These are phyloP conservation scores for Drosophila birchii DNA, from an alignment of 2,888 invertebrate genomes.

Conservation along the genomic window DNA sequence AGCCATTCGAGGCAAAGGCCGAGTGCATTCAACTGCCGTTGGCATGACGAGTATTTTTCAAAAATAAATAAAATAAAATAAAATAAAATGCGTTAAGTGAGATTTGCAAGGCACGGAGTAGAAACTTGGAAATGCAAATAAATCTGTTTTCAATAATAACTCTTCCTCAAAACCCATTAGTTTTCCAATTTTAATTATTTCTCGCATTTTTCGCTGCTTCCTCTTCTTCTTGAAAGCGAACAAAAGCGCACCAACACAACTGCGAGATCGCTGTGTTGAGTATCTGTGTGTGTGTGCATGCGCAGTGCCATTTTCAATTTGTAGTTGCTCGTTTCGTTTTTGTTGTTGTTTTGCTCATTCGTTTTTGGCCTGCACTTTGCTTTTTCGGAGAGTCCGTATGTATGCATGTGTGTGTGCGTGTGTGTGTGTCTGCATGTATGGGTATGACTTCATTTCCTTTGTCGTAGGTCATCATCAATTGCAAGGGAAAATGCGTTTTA, in stretches of 20 bases:
- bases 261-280: constrained; percentile 27
- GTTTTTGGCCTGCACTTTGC: constrained; percentile 65
- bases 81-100: constrained; percentile 4
- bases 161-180: background rate
- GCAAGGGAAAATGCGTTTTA: constrained; percentile 70
- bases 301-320: constrained; percentile 65
- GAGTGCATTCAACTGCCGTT: constrained; percentile 73
- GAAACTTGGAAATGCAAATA: background rate
- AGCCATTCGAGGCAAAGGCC: constrained; percentile 27
- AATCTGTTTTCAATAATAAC: background rate
- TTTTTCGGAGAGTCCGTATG: constrained; percentile 47
- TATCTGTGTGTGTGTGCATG: constrained; percentile 64
- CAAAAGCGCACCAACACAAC: constrained; percentile 68
- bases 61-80: constrained; percentile 10
- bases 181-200: constrained; percentile 29
- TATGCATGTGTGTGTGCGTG: constrained; percentile 10
- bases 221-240: constrained; percentile 57
- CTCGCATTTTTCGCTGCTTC: constrained; percentile 29
- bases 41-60: constrained; percentile 54
- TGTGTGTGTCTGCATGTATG: constrained; percentile 50
- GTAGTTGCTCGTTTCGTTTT: constrained; percentile 42
- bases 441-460: constrained; percentile 84
- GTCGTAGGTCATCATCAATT: constrained; percentile 83
- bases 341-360: constrained; percentile 37
- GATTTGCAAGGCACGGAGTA: background rate